phyloP scores from a whole-genome alignment of 2,797 vertebrate genomes.

The Hybognathus amarus region DNA sequence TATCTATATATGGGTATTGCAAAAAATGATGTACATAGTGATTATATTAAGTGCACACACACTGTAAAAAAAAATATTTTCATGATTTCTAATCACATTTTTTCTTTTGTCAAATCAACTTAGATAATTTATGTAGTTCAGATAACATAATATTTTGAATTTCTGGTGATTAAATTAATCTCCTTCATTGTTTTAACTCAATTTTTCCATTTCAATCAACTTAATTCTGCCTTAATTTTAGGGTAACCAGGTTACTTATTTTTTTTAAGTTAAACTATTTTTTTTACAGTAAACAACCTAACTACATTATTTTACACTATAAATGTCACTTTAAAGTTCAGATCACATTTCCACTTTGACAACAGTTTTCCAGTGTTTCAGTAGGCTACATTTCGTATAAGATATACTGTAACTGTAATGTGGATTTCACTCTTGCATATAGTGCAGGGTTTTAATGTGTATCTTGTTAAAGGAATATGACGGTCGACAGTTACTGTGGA shows the following conservation, averaged over 20 bases:
- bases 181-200: too few species aligned
- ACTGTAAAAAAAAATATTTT: too few species aligned
- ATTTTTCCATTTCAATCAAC: too few species aligned
- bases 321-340: not conserved
- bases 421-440: constrained; percentile 5
- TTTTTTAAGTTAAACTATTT: too few species aligned
- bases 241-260: too few species aligned
- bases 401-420: not conserved
- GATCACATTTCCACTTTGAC: not conserved
- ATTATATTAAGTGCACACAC: not conserved
- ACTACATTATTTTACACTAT: not conserved
- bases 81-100: too few species aligned
- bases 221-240: too few species aligned
- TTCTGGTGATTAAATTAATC: too few species aligned
- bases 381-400: not conserved
- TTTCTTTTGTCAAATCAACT: too few species aligned
- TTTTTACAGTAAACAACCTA: not conserved
- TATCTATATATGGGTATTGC: not conserved
- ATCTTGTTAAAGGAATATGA: constrained; percentile 12
- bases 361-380: not conserved
- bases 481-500: not conserved
- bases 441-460: not conserved
- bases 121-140: too few species aligned
- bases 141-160: too few species aligned
- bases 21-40: not conserved